These are phyloP conservation scores for Diloba caeruleocephala DNA, from an alignment of 2,888 invertebrate species.

Conservation along the genomic window DNA sequence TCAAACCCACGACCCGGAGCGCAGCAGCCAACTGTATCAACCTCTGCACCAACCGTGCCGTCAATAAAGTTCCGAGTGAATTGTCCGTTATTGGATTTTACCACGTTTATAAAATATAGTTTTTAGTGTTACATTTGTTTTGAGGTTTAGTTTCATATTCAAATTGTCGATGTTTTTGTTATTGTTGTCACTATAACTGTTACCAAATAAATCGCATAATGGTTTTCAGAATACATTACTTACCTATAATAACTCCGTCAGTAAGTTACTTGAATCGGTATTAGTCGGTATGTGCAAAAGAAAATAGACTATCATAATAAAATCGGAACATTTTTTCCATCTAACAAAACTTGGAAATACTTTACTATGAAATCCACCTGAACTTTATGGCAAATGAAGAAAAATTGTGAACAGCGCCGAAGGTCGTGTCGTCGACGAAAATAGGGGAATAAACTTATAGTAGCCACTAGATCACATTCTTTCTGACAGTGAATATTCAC, in stretches of 20 bases:
- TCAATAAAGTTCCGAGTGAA: slow-evolving; percentile 21
- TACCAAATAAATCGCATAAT: not conserved
- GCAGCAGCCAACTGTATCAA: too few species aligned
- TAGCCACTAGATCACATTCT: slow-evolving; percentile 58
- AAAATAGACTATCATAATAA: slow-evolving; percentile 51
- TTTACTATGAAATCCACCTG: slow-evolving; percentile 52
- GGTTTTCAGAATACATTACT: not conserved
- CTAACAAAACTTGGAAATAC: slow-evolving; percentile 47
- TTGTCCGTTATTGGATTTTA: slow-evolving; percentile 18
- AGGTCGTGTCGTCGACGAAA: slow-evolving; percentile 58
- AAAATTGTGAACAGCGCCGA: slow-evolving; percentile 55
- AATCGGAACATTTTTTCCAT: slow-evolving; percentile 44
- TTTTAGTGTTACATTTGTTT: too few species aligned
- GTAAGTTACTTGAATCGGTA: slow-evolving; percentile 24
- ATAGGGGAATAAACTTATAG: slow-evolving; percentile 57
- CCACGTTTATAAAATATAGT: too few species aligned
- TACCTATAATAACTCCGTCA: slow-evolving; percentile 4
- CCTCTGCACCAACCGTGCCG: too few species aligned
- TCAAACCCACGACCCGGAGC: too few species aligned
- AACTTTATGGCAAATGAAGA: slow-evolving; percentile 64
- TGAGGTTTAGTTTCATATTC: too few species aligned
- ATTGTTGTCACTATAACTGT: not conserved
- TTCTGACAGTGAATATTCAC: slow-evolving; percentile 59
- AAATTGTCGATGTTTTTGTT: too few species aligned
- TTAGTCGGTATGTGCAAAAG: slow-evolving; percentile 31